Conservation (phyloP, 1,140 invertebrate genomes). For the Aplysia californica region DNA sequence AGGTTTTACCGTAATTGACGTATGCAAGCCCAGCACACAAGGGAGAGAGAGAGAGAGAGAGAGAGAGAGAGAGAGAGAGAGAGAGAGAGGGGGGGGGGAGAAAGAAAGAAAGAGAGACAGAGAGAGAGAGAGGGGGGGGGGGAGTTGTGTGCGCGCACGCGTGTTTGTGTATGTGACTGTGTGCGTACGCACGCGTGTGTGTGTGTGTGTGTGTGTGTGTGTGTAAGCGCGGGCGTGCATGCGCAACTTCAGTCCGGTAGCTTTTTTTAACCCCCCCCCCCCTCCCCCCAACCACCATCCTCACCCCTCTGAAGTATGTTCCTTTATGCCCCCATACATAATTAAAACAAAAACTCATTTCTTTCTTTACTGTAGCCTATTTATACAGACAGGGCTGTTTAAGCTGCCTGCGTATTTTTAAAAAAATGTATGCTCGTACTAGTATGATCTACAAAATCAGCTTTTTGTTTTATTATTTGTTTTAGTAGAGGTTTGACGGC, state of each 20-base stretch:
- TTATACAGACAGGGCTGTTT: background rate
- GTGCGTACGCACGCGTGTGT: background rate
- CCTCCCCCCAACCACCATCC: background rate
- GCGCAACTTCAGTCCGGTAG: too few species aligned
- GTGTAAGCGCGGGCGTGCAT: background rate
- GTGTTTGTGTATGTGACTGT: conserved; percentile 1
- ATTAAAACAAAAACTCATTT: background rate
- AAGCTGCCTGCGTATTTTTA: background rate
- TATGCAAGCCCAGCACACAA: too few species aligned
- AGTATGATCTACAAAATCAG: background rate
- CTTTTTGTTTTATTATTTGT: background rate
- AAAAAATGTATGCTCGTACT: background rate
- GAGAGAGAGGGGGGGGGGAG: background rate
- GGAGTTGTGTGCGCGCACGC: background rate
- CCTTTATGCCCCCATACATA: background rate
- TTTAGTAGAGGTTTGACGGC: too few species aligned
- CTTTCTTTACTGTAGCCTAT: background rate
- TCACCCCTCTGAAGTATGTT: background rate
- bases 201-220: conserved; percentile 1
- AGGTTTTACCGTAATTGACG: too few species aligned
- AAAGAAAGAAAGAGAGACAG: conserved; percentile 3
- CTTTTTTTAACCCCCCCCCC: too few species aligned
- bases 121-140: background rate
- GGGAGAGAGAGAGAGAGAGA: too few species aligned
- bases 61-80: background rate